Base-by-base conservation (phyloP, 2,888 invertebrate genomes). In the Elysia crispata region DNA sequence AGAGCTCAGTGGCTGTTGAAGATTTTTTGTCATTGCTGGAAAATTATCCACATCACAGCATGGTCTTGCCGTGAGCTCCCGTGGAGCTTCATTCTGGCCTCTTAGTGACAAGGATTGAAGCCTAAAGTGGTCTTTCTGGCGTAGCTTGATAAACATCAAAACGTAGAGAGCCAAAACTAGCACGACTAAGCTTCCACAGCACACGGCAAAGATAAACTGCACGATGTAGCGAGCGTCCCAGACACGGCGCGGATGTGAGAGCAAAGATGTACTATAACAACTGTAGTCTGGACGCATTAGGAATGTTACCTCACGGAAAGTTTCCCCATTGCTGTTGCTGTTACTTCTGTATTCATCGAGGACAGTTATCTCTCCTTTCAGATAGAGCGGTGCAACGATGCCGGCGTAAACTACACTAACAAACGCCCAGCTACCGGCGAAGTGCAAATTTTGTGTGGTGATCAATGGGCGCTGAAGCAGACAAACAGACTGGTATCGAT, bases 211-310 rank as follows among this genome's bases (percentile, higher is more conserved):
- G 23, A 60, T 60, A 18, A 60, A 60, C 20, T 60, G 60, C 23
- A 60, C 60, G 23, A 60, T 60, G 23, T 60, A 60, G 23, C 60
- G 60, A 18, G 60, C n/a, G 60, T 60, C 60, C 60, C 60, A 60
- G 3, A 60, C 60, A 23, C 60, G 20, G 60, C 3, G n/a, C 23
- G 60, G 60, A 15, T 60, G 60, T 15, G 60, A 60, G 8, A 60
- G 15, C 60, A 60, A 15, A 20, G 20, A 20, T 8, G 60, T 60
- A 6, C 20, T 60, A 18, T 60, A 60, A 18, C 60, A 60, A 3
- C 3, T 20, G 23, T 60, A 23, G n/a, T 60, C n/a, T 8, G 20
- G n/a, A 20, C 60, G 20, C 60, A 60, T 60, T 5, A 23, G 23
- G n/a, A 60, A 60, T 3, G 60, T 60, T 20, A 23, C 23, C 60